These are phyloP conservation scores for Cyclargus thomasi DNA, from an alignment of 1,140 invertebrate genomes.

Conservation along the genomic window DNA sequence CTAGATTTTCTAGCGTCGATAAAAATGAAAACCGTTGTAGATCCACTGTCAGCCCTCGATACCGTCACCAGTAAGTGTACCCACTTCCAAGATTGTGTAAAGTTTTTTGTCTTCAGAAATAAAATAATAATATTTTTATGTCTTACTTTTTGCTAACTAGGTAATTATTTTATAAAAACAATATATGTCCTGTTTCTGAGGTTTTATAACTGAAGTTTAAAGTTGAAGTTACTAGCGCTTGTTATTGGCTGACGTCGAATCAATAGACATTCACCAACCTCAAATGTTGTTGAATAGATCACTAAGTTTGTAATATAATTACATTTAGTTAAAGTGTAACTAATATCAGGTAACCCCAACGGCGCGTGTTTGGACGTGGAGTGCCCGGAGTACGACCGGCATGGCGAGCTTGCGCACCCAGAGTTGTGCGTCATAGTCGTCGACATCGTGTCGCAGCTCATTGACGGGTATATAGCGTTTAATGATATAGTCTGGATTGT, in stretches of 20 bases:
- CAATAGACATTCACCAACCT: too few relatives aligned
- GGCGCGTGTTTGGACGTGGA: constrained; percentile 33
- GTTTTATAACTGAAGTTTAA: too few relatives aligned
- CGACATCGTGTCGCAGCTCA: constrained; percentile 77
- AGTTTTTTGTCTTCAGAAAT: not conserved
- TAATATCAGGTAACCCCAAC: not conserved
- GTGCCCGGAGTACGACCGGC: constrained; percentile 38
- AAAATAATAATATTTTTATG: not conserved
- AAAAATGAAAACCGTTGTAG: not conserved
- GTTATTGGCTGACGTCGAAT: too few relatives aligned
- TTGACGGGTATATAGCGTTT: constrained; percentile 57
- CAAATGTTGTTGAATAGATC: too few relatives aligned
- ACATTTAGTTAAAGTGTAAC: too few relatives aligned
- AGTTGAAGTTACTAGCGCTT: too few relatives aligned
- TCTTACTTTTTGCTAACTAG: not conserved
- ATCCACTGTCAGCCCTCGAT: not conserved
- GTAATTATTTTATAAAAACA: not conserved
- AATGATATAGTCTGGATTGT: too few relatives aligned
- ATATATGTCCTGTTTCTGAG: too few relatives aligned
- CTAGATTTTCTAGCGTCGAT: constrained; percentile 31
- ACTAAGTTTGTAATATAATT: too few relatives aligned
- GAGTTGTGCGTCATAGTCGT: constrained; percentile 78
- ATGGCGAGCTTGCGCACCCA: constrained; percentile 71
- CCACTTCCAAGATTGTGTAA: not conserved
- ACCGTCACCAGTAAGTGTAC: not conserved